Base-by-base conservation (phyloP, 2,888 invertebrate species). In the Terebella lapidaria region DNA sequence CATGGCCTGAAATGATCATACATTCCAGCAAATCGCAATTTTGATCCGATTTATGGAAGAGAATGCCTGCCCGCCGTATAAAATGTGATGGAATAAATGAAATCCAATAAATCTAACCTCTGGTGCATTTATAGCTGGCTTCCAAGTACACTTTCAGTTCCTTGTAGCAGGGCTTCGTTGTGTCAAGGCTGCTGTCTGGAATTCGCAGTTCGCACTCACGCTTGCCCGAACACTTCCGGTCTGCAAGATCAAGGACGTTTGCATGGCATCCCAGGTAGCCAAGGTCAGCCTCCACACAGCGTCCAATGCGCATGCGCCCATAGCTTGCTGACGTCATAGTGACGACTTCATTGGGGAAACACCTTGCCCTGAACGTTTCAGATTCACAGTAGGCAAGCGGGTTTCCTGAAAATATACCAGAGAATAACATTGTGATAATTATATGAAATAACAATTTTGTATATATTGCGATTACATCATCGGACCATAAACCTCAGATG, bases 341-440 rank as follows among this genome's bases (percentile, higher is more conserved):
- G n/a, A 61, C 45, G 51, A 61, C 61, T 35, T 61, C 56, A 29
- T 52, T 59, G 1, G 28, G 22, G 51, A 58, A 54, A 45, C 61
- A 61, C 22, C 20, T 20, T 3, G 61, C 55, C 28, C 26, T 42
- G 53, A 61, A 61, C 2, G 58, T 59, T 29, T 61, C 61, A 1
- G 61, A 61, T 42, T 61, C 61, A 53, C 61, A 61, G 54, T 57
- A 60, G n/a, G n/a, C n/a, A n/a, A n/a, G n/a, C n/a, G n/a, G n/a
- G n/a, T n/a, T n/a, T n/a, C n/a, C n/a, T n/a, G n/a, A n/a, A n/a
- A n/a, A n/a, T n/a, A n/a, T n/a, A n/a, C n/a, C n/a, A n/a, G n/a
- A n/a, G n/a, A n/a, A n/a, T n/a, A n/a, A n/a, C n/a, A n/a, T n/a
- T n/a, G n/a, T n/a, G n/a, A n/a, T n/a, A n/a, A n/a, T n/a, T n/a